Percentiles rank a stretch among this genome's conserved stretches.
Evolutionary conservation across 2,888 invertebrate genomes (phyloP).

Genomic region (Scelioninae gen. 1): DNA sequence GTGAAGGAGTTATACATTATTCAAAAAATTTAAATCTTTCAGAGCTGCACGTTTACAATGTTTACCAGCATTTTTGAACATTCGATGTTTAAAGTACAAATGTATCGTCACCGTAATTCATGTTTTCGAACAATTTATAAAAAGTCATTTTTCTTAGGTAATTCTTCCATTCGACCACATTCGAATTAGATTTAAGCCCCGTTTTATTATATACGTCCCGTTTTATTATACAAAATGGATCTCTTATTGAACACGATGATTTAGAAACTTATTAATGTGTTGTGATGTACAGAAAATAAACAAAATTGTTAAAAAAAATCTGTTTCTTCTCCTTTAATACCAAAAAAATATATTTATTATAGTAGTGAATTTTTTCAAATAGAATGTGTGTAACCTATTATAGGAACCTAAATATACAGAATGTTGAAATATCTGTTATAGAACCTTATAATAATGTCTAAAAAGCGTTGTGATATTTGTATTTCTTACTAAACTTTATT

Average conservation of each 20-base stretch:
- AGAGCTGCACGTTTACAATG: conserved; percentile 19
- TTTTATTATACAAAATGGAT: conserved; percentile 4
- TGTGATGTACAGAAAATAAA: conserved; percentile 36
- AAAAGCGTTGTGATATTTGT: too few species aligned
- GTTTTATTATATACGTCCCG: neutral
- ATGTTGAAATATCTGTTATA: too few species aligned
- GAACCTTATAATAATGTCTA: too few species aligned
- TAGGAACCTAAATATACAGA: too few species aligned
- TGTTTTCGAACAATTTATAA: conserved; percentile 35
- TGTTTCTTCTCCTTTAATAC: too few species aligned
- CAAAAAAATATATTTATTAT: too few species aligned
- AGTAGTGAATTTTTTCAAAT: too few species aligned
- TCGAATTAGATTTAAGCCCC: neutral
- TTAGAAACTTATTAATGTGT: conserved; percentile 37
- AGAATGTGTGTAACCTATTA: too few species aligned
- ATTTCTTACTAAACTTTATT: too few species aligned
- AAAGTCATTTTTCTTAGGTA: neutral
- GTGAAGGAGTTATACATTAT: neutral
- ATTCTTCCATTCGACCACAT: neutral
- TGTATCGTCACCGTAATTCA: conserved; percentile 14
- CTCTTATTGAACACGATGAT: too few species aligned
- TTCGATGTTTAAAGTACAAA: conserved; percentile 34
- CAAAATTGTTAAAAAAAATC: conserved; percentile 33
- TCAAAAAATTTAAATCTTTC: neutral
- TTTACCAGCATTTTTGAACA: conserved; percentile 8